Percentiles rank a stretch among this genome's conserved stretches.
Evolutionary conservation across 2,113 vertebrate genomes (phyloP).

Genomic region (Capreolus pygargus): DNA sequence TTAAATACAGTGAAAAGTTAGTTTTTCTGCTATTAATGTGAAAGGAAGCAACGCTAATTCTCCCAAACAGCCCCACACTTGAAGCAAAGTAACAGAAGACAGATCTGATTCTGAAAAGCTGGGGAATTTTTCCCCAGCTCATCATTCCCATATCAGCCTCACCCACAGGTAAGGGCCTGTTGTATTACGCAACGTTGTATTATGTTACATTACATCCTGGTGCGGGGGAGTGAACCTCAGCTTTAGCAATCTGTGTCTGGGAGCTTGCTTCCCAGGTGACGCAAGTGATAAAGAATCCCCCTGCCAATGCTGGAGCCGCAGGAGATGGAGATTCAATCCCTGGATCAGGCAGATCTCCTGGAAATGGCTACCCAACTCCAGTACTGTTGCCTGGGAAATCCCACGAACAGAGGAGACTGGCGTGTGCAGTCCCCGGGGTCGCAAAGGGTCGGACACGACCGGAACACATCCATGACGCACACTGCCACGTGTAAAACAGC

Average conservation of each 20-base stretch:
- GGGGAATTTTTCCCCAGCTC: background rate
- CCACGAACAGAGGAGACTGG: background rate
- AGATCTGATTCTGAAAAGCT: background rate
- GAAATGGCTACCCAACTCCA: background rate
- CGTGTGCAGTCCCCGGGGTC: accelerated
- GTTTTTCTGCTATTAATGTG: background rate
- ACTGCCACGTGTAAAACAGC: background rate
- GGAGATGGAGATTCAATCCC: background rate
- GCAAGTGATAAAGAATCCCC: background rate
- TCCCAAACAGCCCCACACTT: background rate
- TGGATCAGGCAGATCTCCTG: background rate
- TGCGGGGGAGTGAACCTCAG: background rate
- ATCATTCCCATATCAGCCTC: background rate
- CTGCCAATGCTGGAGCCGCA: background rate
- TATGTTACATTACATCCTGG: no score
- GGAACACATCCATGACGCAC: background rate
- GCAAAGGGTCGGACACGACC: background rate
- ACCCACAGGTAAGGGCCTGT: background rate
- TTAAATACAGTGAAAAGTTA: background rate
- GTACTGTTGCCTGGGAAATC: background rate
- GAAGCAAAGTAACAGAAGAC: background rate
- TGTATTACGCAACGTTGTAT: background rate
- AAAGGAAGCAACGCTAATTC: background rate
- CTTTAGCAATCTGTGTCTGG: background rate
- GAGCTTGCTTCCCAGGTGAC: background rate